Evolutionary conservation across 1,140 invertebrate genomes (phyloP), one percentile per base, ranked within the genome.

Genomic region (Euglossa dilemma): DNA sequence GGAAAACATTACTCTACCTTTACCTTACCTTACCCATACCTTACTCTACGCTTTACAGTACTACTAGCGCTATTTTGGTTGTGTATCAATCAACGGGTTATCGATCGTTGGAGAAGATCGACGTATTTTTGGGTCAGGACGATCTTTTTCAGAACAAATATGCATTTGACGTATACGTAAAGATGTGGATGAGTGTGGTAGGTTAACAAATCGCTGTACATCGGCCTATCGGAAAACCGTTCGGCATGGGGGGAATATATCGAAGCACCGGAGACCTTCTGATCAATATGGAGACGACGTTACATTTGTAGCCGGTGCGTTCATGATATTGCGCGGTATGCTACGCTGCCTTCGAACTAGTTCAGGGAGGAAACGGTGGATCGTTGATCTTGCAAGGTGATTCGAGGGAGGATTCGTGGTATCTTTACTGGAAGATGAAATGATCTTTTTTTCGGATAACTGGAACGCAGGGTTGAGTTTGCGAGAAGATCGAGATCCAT

Each of bases 241-340:
- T 52, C 25, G n/a, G 14, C 14, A 59, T 8, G 28, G 9, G 18
- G 18, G 36, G 54, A 56, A 74, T 80, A 56, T 80, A 80, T 80
- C 18, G 70, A 25, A 47, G 61, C 79, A 54, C 23, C 47, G 18
- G 18, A 20, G 71, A 25, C 50, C 20, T 12, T 80, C 61, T 80
- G 79, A 74, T 81, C 79, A 81, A 81, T 81, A 81, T 81, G 79
- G 45, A 81, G 70, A 74, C 79, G 59, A 81, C 23, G 59, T 81
- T 74, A 72, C 79, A 74, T 74, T 74, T 74, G 79, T 74, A 74
- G 36, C 36, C 61, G 16, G 59, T 54, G 50, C 52, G 69, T 63
- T 74, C 67, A 28, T 25, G 70, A 61, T 73, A 80, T 73, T 52
- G 43, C 67, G 18, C n/a, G 14, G 50, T 45, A 45, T 47, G 56